These are phyloP conservation scores for Brachyhypopomus gauderio DNA, from an alignment of 2,113 vertebrate genomes.

Conservation along the genomic window DNA sequence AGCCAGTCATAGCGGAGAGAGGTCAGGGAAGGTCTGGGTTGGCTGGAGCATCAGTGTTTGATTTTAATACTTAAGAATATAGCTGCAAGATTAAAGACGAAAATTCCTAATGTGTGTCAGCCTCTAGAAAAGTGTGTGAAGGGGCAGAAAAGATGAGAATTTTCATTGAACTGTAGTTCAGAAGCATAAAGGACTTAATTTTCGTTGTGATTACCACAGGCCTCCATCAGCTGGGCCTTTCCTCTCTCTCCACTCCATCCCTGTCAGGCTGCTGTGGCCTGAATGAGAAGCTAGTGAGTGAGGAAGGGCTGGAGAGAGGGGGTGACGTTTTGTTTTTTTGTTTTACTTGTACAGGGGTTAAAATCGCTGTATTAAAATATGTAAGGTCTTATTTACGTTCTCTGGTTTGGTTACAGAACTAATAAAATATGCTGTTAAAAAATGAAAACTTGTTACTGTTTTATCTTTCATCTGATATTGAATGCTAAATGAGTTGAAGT, in stretches of 20 bases:
- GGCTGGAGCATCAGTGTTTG: conserved; percentile 38
- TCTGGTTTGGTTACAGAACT: conserved; percentile 99
- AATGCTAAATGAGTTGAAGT: not conserved
- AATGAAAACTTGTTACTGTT: not conserved
- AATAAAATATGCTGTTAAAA: conserved; percentile 91
- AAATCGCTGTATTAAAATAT: conserved; percentile 98
- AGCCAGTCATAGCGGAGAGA: conserved; percentile 27
- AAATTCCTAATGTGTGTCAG: conserved; percentile 3
- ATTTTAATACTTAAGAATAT: conserved; percentile 30
- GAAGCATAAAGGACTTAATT: conserved; percentile 64
- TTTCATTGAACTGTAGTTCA: conserved; percentile 55
- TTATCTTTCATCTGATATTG: not conserved
- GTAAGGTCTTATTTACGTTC: conserved; percentile 99
- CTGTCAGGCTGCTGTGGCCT: conserved; percentile 50
- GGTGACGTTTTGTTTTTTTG: conserved; percentile 67
- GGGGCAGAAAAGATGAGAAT: not conserved
- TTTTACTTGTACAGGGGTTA: conserved; percentile 99
- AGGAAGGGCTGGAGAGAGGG: conserved; percentile 60
- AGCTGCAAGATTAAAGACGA: conserved; percentile 4
- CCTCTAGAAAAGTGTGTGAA: conserved; percentile 23
- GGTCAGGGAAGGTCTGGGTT: conserved; percentile 23
- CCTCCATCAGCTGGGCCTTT: conserved; percentile 37
- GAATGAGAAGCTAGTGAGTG: conserved; percentile 55
- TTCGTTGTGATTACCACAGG: conserved; percentile 62
- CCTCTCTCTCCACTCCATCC: conserved; percentile 43